These are phyloP conservation scores for Halcyon smyrnensis DNA, from an alignment of 2,797 vertebrate genomes.

Conservation along the genomic window DNA sequence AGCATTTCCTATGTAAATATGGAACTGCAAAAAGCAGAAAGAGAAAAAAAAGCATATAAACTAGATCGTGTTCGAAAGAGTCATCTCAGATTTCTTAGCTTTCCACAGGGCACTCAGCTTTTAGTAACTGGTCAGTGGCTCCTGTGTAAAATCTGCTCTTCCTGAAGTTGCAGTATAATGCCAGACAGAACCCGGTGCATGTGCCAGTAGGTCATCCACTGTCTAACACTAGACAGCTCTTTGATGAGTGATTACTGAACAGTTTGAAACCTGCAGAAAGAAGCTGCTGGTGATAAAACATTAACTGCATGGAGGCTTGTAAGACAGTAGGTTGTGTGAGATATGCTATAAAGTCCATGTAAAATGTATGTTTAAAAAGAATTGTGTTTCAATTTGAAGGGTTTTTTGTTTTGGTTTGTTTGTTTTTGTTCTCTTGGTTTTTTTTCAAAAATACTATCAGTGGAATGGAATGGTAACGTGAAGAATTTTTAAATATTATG, in stretches of 20 bases:
- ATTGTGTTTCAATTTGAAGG: too few relatives aligned
- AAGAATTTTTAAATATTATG: neutral
- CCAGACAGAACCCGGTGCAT: neutral
- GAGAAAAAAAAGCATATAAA: neutral
- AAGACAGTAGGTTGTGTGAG: neutral
- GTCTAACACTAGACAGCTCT: neutral
- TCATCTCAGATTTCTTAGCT: neutral
- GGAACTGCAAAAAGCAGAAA: neutral
- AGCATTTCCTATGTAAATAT: neutral
- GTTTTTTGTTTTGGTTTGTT: too few relatives aligned
- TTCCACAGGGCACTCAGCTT: neutral
- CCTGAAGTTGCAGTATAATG: neutral
- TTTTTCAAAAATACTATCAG: neutral
- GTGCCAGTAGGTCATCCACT: neutral
- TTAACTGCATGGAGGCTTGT: neutral
- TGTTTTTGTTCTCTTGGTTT: too few relatives aligned
- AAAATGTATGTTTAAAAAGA: neutral
- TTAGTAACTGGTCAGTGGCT: neutral
- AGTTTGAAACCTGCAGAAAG: neutral
- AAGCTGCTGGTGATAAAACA: neutral
- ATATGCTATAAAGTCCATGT: neutral
- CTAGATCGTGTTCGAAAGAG: neutral
- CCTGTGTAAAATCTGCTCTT: neutral
- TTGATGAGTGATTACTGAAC: neutral
- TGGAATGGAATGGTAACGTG: neutral